phyloP scores from a whole-genome alignment of 2,797 vertebrate species.

The Cyclura pinguis region DNA sequence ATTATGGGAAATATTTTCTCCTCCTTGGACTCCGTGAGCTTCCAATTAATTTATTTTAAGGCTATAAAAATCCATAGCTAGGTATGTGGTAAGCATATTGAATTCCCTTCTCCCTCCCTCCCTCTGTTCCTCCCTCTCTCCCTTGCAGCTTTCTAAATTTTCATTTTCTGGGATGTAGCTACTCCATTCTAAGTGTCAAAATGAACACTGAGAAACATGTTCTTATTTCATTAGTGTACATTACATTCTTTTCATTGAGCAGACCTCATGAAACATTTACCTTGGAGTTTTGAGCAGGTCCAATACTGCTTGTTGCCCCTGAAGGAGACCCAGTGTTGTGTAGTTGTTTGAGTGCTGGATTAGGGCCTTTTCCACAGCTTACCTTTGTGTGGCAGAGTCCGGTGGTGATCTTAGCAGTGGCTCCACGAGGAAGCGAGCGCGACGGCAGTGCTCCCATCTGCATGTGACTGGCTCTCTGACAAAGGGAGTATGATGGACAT shows the following conservation, averaged over 20 bases:
- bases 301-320: too few species aligned
- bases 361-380: too few species aligned
- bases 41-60: conserved; percentile 81
- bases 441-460: too few species aligned
- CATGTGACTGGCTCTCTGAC: too few species aligned
- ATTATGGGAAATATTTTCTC: conserved; percentile 80
- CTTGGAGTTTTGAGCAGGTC: too few species aligned
- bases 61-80: conserved; percentile 71
- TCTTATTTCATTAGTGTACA: neutral
- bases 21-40: conserved; percentile 71
- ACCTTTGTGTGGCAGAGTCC: too few species aligned
- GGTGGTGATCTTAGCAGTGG: too few species aligned
- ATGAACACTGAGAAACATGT: conserved; percentile 33
- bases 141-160: neutral
- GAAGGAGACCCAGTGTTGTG: too few species aligned
- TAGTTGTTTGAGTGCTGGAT: too few species aligned
- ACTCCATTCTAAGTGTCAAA: neutral
- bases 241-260: conserved; percentile 42
- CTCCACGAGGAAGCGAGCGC: too few species aligned
- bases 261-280: conserved; percentile 18
- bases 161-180: neutral
- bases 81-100: conserved; percentile 64
- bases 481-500: too few species aligned
- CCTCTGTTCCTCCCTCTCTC: conserved; percentile 7
- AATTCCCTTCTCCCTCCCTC: conserved; percentile 15